Evolutionary conservation across 2,113 vertebrate genomes (phyloP).

Genomic region (Pachypanchax playfairii): DNA sequence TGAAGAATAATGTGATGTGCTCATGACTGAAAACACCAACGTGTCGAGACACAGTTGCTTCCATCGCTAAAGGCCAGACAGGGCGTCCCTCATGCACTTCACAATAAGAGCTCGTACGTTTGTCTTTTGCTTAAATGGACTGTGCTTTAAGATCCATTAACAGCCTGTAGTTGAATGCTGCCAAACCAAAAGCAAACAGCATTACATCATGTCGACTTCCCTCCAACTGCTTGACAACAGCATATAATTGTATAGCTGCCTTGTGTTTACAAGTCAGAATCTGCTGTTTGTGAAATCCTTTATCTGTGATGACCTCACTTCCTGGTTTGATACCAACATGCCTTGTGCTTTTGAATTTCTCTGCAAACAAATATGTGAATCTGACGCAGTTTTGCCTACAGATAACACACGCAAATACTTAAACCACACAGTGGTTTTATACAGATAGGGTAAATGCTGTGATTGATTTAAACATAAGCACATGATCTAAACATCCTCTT

Average conservation of each 20-base stretch:
- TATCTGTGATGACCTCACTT: conserved; percentile 32
- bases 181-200: conserved; percentile 19
- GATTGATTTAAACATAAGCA: not conserved
- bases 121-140: conserved; percentile 2
- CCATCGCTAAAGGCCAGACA: conserved; percentile 24
- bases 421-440: not conserved
- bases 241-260: conserved; percentile 20
- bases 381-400: not conserved
- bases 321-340: conserved; percentile 11
- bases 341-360: not conserved
- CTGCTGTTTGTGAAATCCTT: conserved; percentile 27
- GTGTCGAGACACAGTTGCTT: conserved; percentile 10
- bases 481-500: not conserved
- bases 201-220: conserved; percentile 17
- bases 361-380: not conserved
- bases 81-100: conserved; percentile 12
- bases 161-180: conserved; percentile 28
- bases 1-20: not conserved
- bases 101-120: conserved; percentile 8
- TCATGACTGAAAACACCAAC: conserved; percentile 6
- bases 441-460: not conserved
- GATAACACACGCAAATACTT: not conserved
- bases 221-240: conserved; percentile 31
- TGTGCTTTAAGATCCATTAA: conserved; percentile 43
- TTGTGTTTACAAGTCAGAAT: conserved; percentile 33